Percentiles rank a stretch among this genome's conserved stretches.
Evolutionary conservation across 1,140 invertebrate species (phyloP).

Genomic region (Euwallacea fornicatus): DNA sequence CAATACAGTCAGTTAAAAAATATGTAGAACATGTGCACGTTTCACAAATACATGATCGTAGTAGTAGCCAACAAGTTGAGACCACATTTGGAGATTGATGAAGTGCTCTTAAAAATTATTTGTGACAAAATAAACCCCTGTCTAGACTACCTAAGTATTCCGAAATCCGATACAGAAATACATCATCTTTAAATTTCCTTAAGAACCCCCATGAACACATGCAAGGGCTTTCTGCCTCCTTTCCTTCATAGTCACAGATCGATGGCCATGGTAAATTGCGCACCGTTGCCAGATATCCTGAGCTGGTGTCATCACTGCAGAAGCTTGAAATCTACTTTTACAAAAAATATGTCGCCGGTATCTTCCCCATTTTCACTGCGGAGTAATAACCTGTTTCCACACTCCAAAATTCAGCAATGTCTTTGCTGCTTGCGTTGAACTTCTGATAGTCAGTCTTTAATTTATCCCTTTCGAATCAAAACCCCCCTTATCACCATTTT

Average conservation of each 20-base stretch:
- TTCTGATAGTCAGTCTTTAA: too few relatives aligned
- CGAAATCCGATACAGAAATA: conserved; percentile 24
- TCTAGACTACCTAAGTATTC: conserved; percentile 30
- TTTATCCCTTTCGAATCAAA: too few relatives aligned
- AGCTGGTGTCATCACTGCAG: background rate
- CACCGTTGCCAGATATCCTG: conserved; percentile 7
- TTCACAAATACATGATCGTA: background rate
- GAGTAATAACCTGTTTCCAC: background rate
- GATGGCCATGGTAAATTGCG: conserved; percentile 17
- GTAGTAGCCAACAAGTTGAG: background rate
- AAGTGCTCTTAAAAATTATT: conserved; percentile 11
- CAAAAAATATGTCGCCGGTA: background rate
- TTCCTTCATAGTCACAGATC: conserved; percentile 8
- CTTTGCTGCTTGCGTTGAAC: too few relatives aligned
- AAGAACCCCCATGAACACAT: conserved; percentile 22
- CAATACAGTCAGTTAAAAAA: background rate
- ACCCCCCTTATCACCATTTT: too few relatives aligned
- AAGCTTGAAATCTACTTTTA: background rate
- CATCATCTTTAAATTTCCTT: conserved; percentile 23
- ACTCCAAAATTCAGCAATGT: background rate
- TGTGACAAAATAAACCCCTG: conserved; percentile 24
- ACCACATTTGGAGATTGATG: background rate
- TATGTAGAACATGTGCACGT: background rate
- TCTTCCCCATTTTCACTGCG: background rate
- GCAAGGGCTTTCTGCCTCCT: conserved; percentile 17